Evolutionary conservation across 2,888 invertebrate species (phyloP).

Genomic region (Drosophila austrosaltans): DNA sequence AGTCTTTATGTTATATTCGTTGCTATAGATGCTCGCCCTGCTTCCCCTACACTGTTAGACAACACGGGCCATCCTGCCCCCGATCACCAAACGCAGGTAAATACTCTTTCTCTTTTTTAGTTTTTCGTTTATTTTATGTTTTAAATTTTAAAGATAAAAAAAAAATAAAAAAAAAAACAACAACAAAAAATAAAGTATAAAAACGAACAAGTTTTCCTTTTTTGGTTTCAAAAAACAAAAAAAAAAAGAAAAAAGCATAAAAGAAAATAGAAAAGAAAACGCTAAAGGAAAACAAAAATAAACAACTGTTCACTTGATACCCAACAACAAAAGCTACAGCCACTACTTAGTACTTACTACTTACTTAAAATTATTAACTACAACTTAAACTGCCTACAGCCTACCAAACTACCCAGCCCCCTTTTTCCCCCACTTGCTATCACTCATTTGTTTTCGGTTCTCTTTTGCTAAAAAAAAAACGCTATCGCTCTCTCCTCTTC

Average conservation of each 20-base stretch:
- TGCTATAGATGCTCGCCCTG: constrained; percentile 96
- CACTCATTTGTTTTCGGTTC: constrained; percentile 69
- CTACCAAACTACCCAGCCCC: constrained; percentile 39
- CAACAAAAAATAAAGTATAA: constrained; percentile 42
- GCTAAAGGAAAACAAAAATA: constrained; percentile 52
- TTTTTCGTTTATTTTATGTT: constrained; percentile 54
- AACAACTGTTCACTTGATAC: constrained; percentile 57
- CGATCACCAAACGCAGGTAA: constrained; percentile 90
- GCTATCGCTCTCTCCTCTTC: constrained; percentile 32
- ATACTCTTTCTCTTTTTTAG: constrained; percentile 83
- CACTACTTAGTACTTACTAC: constrained; percentile 45
- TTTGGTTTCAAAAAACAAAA: constrained; percentile 39
- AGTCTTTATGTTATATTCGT: constrained; percentile 92
- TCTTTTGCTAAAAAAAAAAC: constrained; percentile 26
- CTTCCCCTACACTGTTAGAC: constrained; percentile 94
- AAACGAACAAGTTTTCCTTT: constrained; percentile 42
- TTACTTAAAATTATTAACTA: constrained; percentile 46
- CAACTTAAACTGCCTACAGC: constrained; percentile 56
- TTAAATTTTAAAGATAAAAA: constrained; percentile 60
- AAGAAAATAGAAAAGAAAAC: constrained; percentile 62
- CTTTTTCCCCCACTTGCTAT: constrained; percentile 48
- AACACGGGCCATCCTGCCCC: constrained; percentile 91
- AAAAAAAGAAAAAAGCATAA: constrained; percentile 39
- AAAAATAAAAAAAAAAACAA: constrained; percentile 41
- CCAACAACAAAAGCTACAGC: constrained; percentile 42